These are phyloP conservation scores for Grammomys surdaster DNA, from an alignment of 2,113 vertebrate species.

Conservation along the genomic window DNA sequence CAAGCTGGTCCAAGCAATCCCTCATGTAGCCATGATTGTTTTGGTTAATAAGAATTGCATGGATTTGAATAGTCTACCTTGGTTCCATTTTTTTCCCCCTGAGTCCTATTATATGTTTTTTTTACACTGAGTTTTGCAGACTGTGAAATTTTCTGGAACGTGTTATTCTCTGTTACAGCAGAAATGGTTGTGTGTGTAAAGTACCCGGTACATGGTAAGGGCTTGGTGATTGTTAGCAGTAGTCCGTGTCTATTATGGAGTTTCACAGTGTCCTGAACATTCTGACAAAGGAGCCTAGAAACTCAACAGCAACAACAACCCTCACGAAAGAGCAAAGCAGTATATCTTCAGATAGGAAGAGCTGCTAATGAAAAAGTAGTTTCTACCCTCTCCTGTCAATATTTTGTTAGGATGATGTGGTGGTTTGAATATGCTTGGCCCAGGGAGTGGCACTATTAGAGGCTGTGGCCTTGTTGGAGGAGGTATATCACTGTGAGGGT, in stretches of 20 bases:
- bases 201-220: background rate
- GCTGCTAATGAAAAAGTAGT: background rate
- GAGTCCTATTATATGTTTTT: background rate
- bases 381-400: background rate
- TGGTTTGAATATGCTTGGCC: no score
- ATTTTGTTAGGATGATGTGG: background rate
- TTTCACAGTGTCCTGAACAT: background rate
- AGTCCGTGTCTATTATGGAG: background rate
- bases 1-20: background rate
- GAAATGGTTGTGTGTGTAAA: background rate
- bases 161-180: slow-evolving; percentile 29
- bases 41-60: slow-evolving; percentile 22
- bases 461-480: no score
- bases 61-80: slow-evolving; percentile 21
- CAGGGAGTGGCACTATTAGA: no score
- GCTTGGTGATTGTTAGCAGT: background rate
- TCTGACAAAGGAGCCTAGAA: background rate
- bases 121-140: slow-evolving; percentile 27
- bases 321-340: background rate
- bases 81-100: background rate
- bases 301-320: background rate
- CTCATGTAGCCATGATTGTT: background rate
- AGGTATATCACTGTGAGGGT: no score
- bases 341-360: background rate
- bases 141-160: background rate